These are phyloP conservation scores for Metaphire vulgaris DNA, from an alignment of 1,140 invertebrate species.

Conservation along the genomic window DNA sequence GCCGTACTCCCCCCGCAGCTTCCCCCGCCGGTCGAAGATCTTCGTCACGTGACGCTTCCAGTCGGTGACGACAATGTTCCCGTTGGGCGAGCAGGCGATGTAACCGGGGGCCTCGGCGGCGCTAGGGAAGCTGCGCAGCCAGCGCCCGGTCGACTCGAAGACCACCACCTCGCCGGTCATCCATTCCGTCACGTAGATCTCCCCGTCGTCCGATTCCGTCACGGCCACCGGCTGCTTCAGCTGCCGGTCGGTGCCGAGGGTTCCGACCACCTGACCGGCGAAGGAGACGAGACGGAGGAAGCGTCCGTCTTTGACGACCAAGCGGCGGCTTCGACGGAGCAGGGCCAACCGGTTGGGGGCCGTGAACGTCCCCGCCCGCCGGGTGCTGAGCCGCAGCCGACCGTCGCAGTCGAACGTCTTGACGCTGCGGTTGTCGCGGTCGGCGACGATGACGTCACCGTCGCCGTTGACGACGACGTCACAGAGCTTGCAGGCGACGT, in stretches of 20 bases:
- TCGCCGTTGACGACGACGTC: conserved; percentile 16
- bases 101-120: conserved; percentile 26
- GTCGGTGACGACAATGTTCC: conserved; percentile 22
- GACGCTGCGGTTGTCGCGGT: conserved; percentile 25
- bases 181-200: conserved; percentile 29
- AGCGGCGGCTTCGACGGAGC: conserved; percentile 7
- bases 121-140: conserved; percentile 18
- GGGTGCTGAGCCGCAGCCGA: neutral
- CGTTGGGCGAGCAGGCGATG: conserved; percentile 12
- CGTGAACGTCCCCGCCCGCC: conserved; percentile 17
- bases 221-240: conserved; percentile 30
- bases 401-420: conserved; percentile 25
- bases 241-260: conserved; percentile 18
- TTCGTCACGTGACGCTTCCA: conserved; percentile 28
- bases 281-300: conserved; percentile 14
- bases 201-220: conserved; percentile 18
- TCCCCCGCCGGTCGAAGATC: conserved; percentile 21
- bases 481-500: conserved; percentile 21
- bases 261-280: conserved; percentile 12
- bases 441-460: conserved; percentile 22
- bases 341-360: conserved; percentile 25
- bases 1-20: conserved; percentile 19
- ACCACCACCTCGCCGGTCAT: conserved; percentile 20
- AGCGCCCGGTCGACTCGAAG: conserved; percentile 13
- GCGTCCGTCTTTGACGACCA: conserved; percentile 28